A percentile compares a stretch with the other conserved stretches of the same genome.
These are phyloP conservation scores for Fabriciana adippe DNA, from an alignment of 2,888 invertebrate species.

Conservation along the genomic window DNA sequence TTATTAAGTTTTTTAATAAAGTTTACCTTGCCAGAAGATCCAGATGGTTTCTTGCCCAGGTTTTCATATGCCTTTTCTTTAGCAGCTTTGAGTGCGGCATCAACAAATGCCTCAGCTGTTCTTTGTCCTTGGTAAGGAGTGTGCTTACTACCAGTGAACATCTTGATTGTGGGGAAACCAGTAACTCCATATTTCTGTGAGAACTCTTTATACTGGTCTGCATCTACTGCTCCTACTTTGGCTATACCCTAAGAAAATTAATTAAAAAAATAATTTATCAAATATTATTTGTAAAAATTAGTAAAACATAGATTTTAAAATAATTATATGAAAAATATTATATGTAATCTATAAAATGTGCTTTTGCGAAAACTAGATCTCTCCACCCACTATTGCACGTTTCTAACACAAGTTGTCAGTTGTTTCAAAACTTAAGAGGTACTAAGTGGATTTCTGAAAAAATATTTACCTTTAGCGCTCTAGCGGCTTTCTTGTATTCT, in stretches of 20 bases:
- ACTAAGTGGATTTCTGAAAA: background rate
- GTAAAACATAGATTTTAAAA: too few species aligned
- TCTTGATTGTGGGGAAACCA: constrained; percentile 98
- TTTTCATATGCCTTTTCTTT: constrained; percentile 87
- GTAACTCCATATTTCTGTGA: constrained; percentile 90
- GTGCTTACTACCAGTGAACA: constrained; percentile 94
- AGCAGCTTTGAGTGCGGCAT: constrained; percentile 90
- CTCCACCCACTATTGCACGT: background rate
- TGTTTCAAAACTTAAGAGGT: background rate
- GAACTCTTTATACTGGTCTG: constrained; percentile 92
- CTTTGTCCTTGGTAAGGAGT: constrained; percentile 92
- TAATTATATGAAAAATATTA: too few species aligned
- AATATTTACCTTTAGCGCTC: constrained; percentile 89
- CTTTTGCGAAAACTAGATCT: background rate
- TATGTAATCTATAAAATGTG: too few species aligned
- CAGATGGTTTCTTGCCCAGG: constrained; percentile 84
- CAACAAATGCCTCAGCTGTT: constrained; percentile 92
- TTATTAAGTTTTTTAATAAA: constrained; percentile 40
- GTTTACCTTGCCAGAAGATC: constrained; percentile 70
- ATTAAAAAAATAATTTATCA: constrained; percentile 15
- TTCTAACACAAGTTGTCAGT: background rate
- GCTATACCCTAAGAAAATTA: constrained; percentile 87
- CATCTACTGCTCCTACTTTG: constrained; percentile 97
- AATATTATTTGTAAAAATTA: too few species aligned
- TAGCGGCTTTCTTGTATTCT: constrained; percentile 96